A percentile compares a stretch with the other conserved stretches of the same genome.
phyloP scores from a whole-genome alignment of 2,888 invertebrate species.

The Cremastobaeus sp. region DNA sequence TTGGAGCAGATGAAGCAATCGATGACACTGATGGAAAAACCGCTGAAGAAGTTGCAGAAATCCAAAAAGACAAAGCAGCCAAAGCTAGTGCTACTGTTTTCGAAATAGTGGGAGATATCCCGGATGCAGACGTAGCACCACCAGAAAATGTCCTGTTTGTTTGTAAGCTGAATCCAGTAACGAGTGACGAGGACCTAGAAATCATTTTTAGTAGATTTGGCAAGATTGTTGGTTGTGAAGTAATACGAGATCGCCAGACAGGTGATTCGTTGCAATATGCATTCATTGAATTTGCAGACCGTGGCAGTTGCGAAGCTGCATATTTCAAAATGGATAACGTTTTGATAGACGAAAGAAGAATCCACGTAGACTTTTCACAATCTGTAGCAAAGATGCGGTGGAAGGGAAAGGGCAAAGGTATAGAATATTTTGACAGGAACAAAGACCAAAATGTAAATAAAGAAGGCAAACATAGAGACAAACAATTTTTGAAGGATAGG shows the following conservation, averaged over 20 bases:
- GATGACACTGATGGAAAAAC: constrained; percentile 93
- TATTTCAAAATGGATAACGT: constrained; percentile 99
- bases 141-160: constrained; percentile 99
- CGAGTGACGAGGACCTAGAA: constrained; percentile 97
- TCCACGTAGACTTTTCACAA: constrained; percentile 99
- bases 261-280: constrained; percentile 98
- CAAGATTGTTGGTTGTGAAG: constrained; percentile 93
- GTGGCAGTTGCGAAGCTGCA: constrained; percentile 96
- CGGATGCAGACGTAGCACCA: constrained; percentile 97
- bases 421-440: constrained; percentile 74
- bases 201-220: constrained; percentile 99
- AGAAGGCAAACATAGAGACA: constrained; percentile 25
- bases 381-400: constrained; percentile 97
- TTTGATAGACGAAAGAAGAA: constrained; percentile 97
- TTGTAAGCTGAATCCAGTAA: constrained; percentile 99
- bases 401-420: constrained; percentile 92
- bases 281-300: constrained; percentile 97
- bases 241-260: constrained; percentile 94
- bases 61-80: constrained; percentile 93
- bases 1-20: constrained; percentile 95
- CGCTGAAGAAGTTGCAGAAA: constrained; percentile 90
- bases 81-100: constrained; percentile 97
- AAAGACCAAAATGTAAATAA: constrained; percentile 32
- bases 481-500: constrained; percentile 53
- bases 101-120: constrained; percentile 98